These are phyloP conservation scores for Camelus dromedarius DNA, from an alignment of 2,113 vertebrate genomes.

Conservation along the genomic window DNA sequence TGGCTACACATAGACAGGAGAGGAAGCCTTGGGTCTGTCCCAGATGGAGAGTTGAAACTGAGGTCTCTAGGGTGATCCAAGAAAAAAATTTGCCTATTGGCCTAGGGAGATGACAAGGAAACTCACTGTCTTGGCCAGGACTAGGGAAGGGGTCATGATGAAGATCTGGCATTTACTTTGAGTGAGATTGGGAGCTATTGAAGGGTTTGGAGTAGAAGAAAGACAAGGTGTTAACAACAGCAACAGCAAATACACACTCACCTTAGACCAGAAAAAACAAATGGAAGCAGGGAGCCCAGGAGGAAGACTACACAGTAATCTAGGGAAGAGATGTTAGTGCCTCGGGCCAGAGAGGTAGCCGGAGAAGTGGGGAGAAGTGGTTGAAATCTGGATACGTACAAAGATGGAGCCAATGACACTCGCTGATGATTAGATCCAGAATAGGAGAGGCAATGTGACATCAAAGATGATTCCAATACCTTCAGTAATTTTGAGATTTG, in stretches of 20 bases:
- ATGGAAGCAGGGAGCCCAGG: background rate
- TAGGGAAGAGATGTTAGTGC: background rate
- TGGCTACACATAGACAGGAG: background rate
- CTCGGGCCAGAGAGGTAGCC: rapidly evolving
- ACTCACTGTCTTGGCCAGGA: background rate
- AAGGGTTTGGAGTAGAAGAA: background rate
- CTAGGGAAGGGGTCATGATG: background rate
- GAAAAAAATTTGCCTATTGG: background rate
- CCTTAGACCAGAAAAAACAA: background rate
- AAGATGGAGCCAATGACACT: background rate
- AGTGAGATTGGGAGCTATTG: background rate
- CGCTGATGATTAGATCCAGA: background rate
- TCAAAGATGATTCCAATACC: background rate
- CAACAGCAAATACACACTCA: background rate
- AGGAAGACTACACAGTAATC: background rate
- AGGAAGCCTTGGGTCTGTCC: background rate
- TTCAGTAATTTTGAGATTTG: background rate
- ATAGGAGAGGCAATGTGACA: background rate
- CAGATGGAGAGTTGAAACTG: background rate
- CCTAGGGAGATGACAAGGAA: background rate
- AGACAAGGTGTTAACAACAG: background rate
- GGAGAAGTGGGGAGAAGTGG: background rate
- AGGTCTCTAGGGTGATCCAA: background rate
- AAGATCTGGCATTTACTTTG: background rate
- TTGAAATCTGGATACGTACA: background rate